Base-by-base conservation (phyloP, 2,888 invertebrate genomes). In the Chloroclysta siterata region DNA sequence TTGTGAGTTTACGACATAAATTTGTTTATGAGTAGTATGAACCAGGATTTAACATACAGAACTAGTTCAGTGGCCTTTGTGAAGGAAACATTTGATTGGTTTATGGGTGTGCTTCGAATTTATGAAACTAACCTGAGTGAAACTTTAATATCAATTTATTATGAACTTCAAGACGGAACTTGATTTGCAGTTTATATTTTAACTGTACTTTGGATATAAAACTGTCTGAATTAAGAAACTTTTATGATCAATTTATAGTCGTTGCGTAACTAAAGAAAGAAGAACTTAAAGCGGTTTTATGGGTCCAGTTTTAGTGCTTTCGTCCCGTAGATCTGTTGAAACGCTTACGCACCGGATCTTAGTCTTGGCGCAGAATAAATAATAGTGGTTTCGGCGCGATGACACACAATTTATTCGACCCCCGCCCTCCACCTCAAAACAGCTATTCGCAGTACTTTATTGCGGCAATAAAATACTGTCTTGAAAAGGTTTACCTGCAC, bases 401-500 rank as follows among this genome's bases (percentile, higher is more conserved):
- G 71, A 68, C 71, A 68, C 47, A 65, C 59, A 68, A 70, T 70
- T 70, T 72, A 70, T 70, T 67, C 63, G 61, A 70, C 69, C 71
- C 51, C 33, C 51, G 50, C 47, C 59, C 61, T 60, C 42, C 51
- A 42, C 63, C 67, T 60, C 70, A 70, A 72, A 69, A 69, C 72
- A 69, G 63, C 69, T 53, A 66, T 70, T 69, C 60, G 62, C 65
- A 46, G 62, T 48, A 58, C 59, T 71, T 72, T 70, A 72, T 68
- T 55, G 60, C 63, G n/a, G 52, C 44, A 55, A 63, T 70, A 72
- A 70, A 70, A 67, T 53, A 53, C 48, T 59, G 62, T 70, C 68
- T 71, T 66, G 59, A 53, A 65, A 63, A 67, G 70, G 65, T 68
- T 64, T 57, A 70, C 71, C 71, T 70, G 69, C 53, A 63, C 55